Conservation (phyloP, 2,113 vertebrate species). For the Apus apus region DNA sequence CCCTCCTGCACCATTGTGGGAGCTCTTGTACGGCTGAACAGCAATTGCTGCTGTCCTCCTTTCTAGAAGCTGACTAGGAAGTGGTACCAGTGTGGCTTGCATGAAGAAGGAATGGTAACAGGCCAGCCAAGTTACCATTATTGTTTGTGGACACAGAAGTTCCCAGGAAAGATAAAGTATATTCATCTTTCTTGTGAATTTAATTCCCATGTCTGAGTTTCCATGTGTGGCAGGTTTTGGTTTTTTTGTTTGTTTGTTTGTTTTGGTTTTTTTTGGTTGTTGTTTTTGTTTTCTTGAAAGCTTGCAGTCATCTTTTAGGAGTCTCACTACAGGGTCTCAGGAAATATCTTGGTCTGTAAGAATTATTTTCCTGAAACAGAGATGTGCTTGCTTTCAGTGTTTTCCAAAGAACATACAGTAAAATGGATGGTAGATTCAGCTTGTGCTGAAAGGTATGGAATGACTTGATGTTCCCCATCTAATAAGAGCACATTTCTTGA, state of each 20-base stretch:
- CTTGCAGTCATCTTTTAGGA: background rate
- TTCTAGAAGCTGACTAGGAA: background rate
- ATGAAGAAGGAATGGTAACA: background rate
- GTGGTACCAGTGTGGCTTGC: background rate
- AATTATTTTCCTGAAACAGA: background rate
- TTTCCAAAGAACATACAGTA: background rate
- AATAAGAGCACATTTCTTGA: background rate
- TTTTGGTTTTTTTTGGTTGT: background rate
- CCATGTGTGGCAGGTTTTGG: no score
- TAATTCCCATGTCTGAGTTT: background rate
- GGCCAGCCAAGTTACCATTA: background rate
- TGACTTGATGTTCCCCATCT: background rate
- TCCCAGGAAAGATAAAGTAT: background rate
- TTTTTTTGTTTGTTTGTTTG: no score
- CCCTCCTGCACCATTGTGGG: rapidly evolving
- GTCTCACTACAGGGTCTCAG: background rate
- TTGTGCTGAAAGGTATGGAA: background rate
- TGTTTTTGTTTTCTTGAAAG: background rate
- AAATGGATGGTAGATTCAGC: background rate
- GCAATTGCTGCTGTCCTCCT: background rate
- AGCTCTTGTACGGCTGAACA: background rate
- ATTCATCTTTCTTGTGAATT: background rate
- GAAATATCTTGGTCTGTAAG: background rate
- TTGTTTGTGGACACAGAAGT: background rate
- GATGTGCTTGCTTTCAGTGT: background rate